Conservation (phyloP, 2,888 invertebrate genomes). For the Hypomecis atomaria region DNA sequence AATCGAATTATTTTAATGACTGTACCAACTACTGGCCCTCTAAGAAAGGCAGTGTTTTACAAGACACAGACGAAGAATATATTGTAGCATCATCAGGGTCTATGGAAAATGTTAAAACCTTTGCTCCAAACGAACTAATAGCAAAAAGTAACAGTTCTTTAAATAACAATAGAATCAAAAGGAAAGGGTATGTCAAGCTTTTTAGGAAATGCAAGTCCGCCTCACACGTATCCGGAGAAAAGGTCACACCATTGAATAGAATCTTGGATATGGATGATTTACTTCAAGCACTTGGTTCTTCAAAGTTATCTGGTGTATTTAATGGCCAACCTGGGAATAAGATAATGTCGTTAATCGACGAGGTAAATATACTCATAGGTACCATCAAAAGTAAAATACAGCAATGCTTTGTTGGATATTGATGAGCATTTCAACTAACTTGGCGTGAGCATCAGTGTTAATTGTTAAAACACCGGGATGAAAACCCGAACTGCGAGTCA, state of each 20-base stretch:
- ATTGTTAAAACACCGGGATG: too few species aligned
- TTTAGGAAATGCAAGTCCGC: conserved; percentile 70
- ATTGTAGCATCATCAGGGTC: background rate
- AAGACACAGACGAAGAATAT: background rate
- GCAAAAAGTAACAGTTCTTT: conserved; percentile 1
- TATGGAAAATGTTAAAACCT: background rate
- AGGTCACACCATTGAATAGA: conserved; percentile 56
- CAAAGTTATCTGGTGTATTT: conserved; percentile 58
- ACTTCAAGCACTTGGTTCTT: conserved; percentile 64
- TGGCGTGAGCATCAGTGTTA: too few species aligned
- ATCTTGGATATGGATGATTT: conserved; percentile 72
- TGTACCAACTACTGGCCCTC: background rate
- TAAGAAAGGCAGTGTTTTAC: background rate
- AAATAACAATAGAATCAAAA: conserved; percentile 35
- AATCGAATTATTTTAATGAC: background rate
- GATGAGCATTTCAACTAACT: too few species aligned
- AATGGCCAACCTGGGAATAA: conserved; percentile 59
- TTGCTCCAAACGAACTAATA: background rate
- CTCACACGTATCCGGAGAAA: conserved; percentile 54
- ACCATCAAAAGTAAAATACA: too few species aligned
- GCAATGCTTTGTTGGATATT: too few species aligned
- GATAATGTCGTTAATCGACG: conserved; percentile 59
- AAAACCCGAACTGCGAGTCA: too few species aligned
- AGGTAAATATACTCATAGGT: conserved; percentile 65
- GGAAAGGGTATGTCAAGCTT: conserved; percentile 55